Conservation (phyloP, 1,140 invertebrate species). For the Pseudomyrmex sp. region DNA sequence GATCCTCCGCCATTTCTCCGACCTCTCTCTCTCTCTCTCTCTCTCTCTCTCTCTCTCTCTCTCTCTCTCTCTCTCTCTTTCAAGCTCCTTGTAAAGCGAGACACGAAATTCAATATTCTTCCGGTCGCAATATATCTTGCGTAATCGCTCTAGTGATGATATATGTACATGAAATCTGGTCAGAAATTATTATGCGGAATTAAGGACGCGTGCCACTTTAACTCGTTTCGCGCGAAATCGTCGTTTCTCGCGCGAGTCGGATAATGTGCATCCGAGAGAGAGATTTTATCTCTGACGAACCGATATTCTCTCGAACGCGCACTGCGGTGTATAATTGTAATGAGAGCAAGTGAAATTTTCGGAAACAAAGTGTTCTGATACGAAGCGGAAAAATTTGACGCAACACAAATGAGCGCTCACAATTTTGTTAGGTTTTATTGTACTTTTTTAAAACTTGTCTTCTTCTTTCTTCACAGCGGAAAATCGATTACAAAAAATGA, state of each 20-base stretch:
- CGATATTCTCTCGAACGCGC: background rate
- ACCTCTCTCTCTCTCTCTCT: background rate
- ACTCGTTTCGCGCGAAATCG: slow-evolving; percentile 21
- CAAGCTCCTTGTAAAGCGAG: background rate
- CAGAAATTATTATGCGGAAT: slow-evolving; percentile 43
- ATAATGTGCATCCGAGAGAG: background rate
- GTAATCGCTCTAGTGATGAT: background rate
- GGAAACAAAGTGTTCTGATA: no score
- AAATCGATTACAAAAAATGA: slow-evolving; percentile 31
- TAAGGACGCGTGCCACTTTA: slow-evolving; percentile 62
- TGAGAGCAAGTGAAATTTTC: no score
- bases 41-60: background rate
- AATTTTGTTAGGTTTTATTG: no score
- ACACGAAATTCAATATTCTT: background rate
- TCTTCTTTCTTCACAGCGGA: background rate
- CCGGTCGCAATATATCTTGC: background rate
- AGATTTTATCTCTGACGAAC: background rate
- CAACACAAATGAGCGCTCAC: no score
- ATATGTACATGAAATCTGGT: slow-evolving; percentile 12
- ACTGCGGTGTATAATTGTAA: no score
- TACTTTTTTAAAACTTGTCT: background rate
- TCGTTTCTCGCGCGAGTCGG: slow-evolving; percentile 28
- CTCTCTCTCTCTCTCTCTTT: background rate
- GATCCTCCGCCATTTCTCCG: no score
- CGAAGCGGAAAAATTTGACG: no score